phyloP scores from a whole-genome alignment of 2,797 vertebrate species.

The Sus cebifrons region DNA sequence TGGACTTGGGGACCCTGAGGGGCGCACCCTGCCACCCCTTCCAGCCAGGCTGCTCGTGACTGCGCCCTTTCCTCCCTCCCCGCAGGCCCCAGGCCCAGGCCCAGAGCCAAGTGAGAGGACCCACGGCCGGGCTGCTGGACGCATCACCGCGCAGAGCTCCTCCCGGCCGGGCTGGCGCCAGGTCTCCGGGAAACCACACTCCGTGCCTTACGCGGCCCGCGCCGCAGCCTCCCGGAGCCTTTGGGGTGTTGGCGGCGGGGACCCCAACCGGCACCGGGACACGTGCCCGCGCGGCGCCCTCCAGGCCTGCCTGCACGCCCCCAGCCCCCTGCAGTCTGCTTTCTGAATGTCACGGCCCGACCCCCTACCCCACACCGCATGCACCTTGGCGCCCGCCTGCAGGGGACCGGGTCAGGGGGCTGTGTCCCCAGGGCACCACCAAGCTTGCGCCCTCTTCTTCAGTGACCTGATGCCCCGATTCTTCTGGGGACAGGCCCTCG shows the following conservation, averaged over 20 bases:
- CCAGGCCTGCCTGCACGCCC: background rate
- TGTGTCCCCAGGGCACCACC: background rate
- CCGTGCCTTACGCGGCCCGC: conserved; percentile 75
- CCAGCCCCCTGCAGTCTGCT: background rate
- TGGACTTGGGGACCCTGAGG: accelerated
- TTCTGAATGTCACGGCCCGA: accelerated
- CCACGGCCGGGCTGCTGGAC: accelerated
- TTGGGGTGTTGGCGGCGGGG: accelerated
- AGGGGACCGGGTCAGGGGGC: background rate
- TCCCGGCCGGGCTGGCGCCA: background rate
- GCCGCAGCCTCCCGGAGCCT: background rate
- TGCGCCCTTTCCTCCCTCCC: background rate
- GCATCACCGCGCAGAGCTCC: background rate
- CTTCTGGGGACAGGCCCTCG: background rate
- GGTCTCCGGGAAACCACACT: background rate
- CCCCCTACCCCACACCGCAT: background rate
- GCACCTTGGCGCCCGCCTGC: background rate
- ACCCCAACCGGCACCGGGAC: background rate
- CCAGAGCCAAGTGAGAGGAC: conserved; percentile 76
- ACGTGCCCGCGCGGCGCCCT: background rate
- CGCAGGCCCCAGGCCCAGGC: conserved; percentile 79
- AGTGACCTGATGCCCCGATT: background rate
- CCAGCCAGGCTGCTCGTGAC: background rate
- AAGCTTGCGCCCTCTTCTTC: background rate
- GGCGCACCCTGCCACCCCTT: accelerated